These are phyloP conservation scores for Castor canadensis DNA, from an alignment of 2,113 vertebrate genomes.

Conservation along the genomic window DNA sequence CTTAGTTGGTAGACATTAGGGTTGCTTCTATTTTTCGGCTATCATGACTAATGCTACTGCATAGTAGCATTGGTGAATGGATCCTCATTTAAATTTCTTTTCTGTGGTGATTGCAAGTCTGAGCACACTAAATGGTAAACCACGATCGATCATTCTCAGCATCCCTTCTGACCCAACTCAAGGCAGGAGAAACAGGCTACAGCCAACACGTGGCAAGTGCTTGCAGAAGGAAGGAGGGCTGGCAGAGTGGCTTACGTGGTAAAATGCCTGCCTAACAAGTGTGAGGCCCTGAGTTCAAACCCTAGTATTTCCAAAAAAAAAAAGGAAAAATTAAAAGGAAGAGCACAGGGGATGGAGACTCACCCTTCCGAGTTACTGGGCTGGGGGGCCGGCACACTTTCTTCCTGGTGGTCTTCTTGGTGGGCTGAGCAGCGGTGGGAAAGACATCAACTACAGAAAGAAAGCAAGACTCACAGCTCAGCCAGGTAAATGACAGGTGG, in stretches of 20 bases:
- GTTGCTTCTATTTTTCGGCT: not conserved
- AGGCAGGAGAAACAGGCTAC: not conserved
- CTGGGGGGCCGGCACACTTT: not conserved
- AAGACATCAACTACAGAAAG: constrained; percentile 63
- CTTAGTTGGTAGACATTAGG: not conserved
- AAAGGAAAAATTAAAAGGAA: no score
- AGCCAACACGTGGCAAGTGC: not conserved
- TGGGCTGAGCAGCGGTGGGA: constrained; percentile 62
- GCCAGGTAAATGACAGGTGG: not conserved
- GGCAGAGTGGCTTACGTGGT: no score
- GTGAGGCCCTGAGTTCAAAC: no score
- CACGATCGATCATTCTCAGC: not conserved
- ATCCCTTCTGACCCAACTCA: not conserved
- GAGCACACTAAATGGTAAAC: not conserved
- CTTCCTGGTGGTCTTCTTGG: constrained; percentile 54
- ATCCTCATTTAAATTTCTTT: not conserved
- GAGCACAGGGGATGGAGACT: not conserved
- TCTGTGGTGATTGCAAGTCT: not conserved
- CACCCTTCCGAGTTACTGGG: not conserved
- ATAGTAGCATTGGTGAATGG: not conserved
- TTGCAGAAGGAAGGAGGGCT: not conserved
- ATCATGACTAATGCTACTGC: not conserved
- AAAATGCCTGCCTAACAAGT: no score
- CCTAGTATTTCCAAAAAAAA: no score
- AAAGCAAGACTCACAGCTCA: not conserved